Evolutionary conservation across 2,797 vertebrate genomes (phyloP).

Genomic region (Simalia tracyae): DNA sequence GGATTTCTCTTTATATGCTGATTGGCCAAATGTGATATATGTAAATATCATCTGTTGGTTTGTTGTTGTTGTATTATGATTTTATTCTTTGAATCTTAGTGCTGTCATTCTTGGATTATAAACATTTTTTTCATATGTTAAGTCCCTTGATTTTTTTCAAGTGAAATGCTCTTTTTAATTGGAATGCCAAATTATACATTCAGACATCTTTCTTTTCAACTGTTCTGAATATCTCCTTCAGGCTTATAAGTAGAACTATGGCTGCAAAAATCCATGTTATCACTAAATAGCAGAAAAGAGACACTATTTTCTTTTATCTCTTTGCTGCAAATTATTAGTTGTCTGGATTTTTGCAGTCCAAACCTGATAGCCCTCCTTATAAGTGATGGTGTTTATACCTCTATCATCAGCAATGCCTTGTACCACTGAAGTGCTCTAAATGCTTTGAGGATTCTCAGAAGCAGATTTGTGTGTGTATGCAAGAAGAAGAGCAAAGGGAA

Average conservation of each 20-base stretch:
- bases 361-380: background rate
- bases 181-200: slow-evolving; percentile 1
- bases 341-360: background rate
- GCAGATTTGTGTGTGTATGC: background rate
- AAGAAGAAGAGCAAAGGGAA: background rate
- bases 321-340: background rate
- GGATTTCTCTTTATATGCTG: slow-evolving; percentile 25
- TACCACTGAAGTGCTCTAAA: background rate
- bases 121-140: background rate
- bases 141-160: background rate
- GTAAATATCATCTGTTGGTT: slow-evolving; percentile 2
- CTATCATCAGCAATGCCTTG: background rate
- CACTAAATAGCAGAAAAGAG: background rate
- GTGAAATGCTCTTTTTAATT: slow-evolving; percentile 12
- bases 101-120: slow-evolving; percentile 11
- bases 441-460: background rate
- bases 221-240: background rate
- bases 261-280: background rate
- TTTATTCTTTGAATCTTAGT: slow-evolving; percentile 18
- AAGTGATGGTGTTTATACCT: background rate
- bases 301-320: background rate
- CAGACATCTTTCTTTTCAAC: background rate
- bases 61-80: slow-evolving; percentile 11
- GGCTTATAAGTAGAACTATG: background rate
- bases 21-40: slow-evolving; percentile 1